These are phyloP conservation scores for Chouioia cunea DNA, from an alignment of 2,888 invertebrate genomes.

Conservation along the genomic window DNA sequence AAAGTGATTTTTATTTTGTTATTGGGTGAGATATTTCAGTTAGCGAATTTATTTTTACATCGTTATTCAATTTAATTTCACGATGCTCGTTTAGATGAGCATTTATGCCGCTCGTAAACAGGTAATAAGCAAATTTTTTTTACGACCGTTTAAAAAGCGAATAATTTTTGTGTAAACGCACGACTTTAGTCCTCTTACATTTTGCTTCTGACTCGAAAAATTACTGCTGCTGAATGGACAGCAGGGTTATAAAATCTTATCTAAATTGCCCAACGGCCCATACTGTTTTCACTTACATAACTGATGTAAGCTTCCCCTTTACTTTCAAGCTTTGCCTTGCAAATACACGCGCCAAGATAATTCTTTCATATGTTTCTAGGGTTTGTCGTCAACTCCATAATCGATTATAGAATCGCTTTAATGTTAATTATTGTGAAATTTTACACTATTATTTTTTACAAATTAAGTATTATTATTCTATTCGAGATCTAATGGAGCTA, in stretches of 20 bases:
- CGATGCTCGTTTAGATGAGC: neutral
- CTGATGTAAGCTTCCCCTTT: conserved; percentile 22
- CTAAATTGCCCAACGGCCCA: conserved; percentile 39
- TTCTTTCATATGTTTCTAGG: too few species aligned
- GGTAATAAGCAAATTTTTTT: conserved; percentile 1
- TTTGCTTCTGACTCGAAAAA: conserved; percentile 12
- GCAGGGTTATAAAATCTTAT: conserved; percentile 41
- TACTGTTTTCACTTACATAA: conserved; percentile 37
- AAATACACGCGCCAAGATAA: conserved; percentile 13
- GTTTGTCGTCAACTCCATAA: too few species aligned
- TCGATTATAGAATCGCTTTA: too few species aligned
- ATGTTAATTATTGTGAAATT: too few species aligned
- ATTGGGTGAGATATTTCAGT: too few species aligned
- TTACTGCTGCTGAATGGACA: conserved; percentile 34
- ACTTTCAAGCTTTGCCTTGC: conserved; percentile 21
- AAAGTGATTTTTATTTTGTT: too few species aligned
- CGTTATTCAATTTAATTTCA: neutral
- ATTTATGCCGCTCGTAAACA: too few species aligned
- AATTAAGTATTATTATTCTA: too few species aligned
- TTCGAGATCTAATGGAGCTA: too few species aligned
- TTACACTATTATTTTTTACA: too few species aligned
- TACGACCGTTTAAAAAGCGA: conserved; percentile 1
- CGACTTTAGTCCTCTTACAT: neutral
- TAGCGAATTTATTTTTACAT: too few species aligned
- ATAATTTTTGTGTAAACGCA: neutral